A percentile compares a stretch with the other conserved stretches of the same genome.
Conservation (phyloP, 2,113 vertebrate genomes). For the Podarcis raffonei region DNA sequence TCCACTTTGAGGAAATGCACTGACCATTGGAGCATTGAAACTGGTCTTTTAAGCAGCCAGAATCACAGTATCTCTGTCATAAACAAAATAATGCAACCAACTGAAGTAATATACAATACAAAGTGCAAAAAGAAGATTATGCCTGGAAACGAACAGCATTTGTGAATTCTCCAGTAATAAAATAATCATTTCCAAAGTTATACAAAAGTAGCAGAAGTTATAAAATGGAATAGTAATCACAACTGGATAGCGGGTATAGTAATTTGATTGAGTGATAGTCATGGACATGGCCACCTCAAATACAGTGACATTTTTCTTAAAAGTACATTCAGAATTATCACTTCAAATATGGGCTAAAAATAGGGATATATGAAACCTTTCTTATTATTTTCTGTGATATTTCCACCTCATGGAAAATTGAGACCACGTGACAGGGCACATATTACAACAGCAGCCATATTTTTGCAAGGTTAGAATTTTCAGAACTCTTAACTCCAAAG, state of each 20-base stretch:
- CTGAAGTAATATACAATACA: neutral
- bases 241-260: neutral
- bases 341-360: no score
- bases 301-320: no score
- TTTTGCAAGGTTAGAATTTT: no score
- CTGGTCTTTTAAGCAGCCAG: constrained; percentile 90
- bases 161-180: neutral
- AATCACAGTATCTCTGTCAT: constrained; percentile 91
- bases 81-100: neutral
- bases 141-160: neutral
- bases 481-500: no score
- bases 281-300: no score
- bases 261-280: no score
- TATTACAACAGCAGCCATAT: no score
- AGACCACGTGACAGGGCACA: no score
- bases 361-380: no score
- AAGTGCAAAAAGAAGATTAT: neutral
- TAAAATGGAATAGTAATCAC: neutral
- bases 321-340: no score
- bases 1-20: constrained; percentile 92
- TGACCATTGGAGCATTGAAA: constrained; percentile 93
- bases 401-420: no score
- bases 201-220: neutral
- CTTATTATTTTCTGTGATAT: no score
- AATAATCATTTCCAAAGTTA: neutral